These are phyloP conservation scores for Triplophysa dalaica DNA, from an alignment of 2,113 vertebrate genomes.

Conservation along the genomic window DNA sequence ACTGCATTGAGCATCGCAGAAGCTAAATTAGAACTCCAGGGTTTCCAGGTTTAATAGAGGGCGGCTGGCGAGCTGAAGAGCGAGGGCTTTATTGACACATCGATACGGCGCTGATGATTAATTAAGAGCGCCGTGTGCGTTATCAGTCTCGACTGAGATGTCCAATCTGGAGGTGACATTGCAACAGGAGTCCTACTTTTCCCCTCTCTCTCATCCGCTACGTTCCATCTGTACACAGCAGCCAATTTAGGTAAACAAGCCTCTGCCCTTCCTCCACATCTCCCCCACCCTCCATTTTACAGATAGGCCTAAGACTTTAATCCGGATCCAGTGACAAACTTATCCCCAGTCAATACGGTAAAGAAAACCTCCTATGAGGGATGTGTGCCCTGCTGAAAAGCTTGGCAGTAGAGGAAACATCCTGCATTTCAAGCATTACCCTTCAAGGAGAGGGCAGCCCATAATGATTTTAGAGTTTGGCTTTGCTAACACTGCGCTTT, in stretches of 20 bases:
- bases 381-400: slow-evolving; percentile 67
- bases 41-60: slow-evolving; percentile 56
- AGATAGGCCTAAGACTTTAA: slow-evolving; percentile 82
- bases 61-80: slow-evolving; percentile 50
- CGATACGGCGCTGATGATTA: slow-evolving; percentile 65
- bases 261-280: slow-evolving; percentile 64
- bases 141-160: slow-evolving; percentile 57
- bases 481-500: slow-evolving; percentile 26
- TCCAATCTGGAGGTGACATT: slow-evolving; percentile 74
- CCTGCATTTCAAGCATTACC: slow-evolving; percentile 69
- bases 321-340: slow-evolving; percentile 74
- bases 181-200: slow-evolving; percentile 49
- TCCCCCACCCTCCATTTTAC: slow-evolving; percentile 65
- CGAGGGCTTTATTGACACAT: slow-evolving; percentile 61
- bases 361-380: slow-evolving; percentile 68
- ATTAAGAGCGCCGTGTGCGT: slow-evolving; percentile 61
- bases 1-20: slow-evolving; percentile 31
- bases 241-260: slow-evolving; percentile 69
- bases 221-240: slow-evolving; percentile 64
- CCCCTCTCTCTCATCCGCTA: slow-evolving; percentile 59
- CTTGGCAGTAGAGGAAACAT: slow-evolving; percentile 61
- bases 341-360: slow-evolving; percentile 78
- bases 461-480: slow-evolving; percentile 19
- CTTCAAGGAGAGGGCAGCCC: slow-evolving; percentile 35
- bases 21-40: slow-evolving; percentile 58